Conservation (phyloP, 2,113 vertebrate species). For the Boulengeromyrus knoepffleri region DNA sequence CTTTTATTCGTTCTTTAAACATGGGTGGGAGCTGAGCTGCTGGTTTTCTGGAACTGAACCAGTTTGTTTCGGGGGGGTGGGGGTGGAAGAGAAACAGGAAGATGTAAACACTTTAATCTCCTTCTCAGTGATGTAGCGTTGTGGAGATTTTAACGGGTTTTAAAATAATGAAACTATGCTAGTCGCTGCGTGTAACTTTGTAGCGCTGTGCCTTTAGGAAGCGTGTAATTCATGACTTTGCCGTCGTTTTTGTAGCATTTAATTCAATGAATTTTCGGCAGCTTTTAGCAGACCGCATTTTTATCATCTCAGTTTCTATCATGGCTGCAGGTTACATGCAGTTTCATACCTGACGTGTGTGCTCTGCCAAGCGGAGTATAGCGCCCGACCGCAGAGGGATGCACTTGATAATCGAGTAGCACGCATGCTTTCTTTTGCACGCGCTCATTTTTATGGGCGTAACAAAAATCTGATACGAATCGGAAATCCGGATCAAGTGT, state of each 20-base stretch:
- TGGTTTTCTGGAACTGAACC: neutral
- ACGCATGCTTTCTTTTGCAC: neutral
- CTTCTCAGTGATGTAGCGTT: slow-evolving; percentile 15
- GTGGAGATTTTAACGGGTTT: slow-evolving; percentile 15
- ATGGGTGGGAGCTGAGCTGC: neutral
- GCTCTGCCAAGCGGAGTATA: neutral
- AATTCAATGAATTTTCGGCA: neutral
- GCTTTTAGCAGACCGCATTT: neutral
- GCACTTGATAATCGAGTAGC: neutral
- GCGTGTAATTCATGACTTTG: neutral
- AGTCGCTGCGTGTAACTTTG: neutral
- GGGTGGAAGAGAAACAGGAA: slow-evolving; percentile 4
- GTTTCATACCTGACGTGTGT: neutral
- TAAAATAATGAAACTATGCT: neutral
- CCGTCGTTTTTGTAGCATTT: neutral
- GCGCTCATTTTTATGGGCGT: neutral
- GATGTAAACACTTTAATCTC: neutral
- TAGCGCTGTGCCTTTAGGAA: neutral
- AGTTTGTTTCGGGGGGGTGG: slow-evolving; percentile 8
- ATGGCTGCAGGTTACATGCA: neutral
- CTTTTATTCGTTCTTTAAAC: neutral
- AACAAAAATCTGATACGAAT: neutral
- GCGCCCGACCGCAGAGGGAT: neutral
- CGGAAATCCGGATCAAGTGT: neutral
- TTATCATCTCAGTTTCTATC: neutral